phyloP scores from a whole-genome alignment of 2,797 vertebrate genomes.

The Cirrhinus molitorella region DNA sequence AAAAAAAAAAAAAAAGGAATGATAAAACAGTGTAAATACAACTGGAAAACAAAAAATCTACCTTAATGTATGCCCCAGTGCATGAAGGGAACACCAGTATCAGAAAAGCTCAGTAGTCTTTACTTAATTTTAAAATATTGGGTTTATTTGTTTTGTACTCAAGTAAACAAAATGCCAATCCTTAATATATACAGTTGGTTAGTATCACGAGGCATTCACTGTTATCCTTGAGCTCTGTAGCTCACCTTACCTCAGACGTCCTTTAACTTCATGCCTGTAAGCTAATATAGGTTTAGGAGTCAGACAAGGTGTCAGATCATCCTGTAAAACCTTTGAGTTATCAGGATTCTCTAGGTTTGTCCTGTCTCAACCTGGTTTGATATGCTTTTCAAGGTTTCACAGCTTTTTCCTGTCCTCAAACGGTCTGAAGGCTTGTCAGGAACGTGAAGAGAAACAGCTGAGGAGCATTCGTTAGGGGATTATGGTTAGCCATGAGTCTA shows the following conservation, averaged over 20 bases:
- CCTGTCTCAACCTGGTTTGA: slow-evolving; percentile 26
- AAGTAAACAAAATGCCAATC: neutral
- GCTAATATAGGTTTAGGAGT: slow-evolving; percentile 35
- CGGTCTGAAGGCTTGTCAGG: slow-evolving; percentile 30
- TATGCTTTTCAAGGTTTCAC: slow-evolving; percentile 37
- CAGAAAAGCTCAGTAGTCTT: no score
- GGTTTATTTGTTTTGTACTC: neutral
- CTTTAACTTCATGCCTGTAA: slow-evolving; percentile 19
- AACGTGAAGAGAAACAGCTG: slow-evolving; percentile 34
- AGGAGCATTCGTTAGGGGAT: slow-evolving; percentile 32
- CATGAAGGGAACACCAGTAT: no score
- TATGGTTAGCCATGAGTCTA: slow-evolving; percentile 26
- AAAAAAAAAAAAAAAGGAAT: neutral
- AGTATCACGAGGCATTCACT: neutral
- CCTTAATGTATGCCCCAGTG: no score
- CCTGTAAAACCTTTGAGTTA: slow-evolving; percentile 35
- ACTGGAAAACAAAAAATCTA: no score
- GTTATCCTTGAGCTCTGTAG: neutral
- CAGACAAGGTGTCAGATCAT: slow-evolving; percentile 23
- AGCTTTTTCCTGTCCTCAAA: slow-evolving; percentile 42
- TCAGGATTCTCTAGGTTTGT: slow-evolving; percentile 38
- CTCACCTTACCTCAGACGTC: neutral
- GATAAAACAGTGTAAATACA: no score
- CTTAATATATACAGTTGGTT: neutral
- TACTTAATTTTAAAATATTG: neutral